Evolutionary conservation across 2,797 vertebrate species (phyloP).

Genomic region (Lepilemur ruficaudatus): DNA sequence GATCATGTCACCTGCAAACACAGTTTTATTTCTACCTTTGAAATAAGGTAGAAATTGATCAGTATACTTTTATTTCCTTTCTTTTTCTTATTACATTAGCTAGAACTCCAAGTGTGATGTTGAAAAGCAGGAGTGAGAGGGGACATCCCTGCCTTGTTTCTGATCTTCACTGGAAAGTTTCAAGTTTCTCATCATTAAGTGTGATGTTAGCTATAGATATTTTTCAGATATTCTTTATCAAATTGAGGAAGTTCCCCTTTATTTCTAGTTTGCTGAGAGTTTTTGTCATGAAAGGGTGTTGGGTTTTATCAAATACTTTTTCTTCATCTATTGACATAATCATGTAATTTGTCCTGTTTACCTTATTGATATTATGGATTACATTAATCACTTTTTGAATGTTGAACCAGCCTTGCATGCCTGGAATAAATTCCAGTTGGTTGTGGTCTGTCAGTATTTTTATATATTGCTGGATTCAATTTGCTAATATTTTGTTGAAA

Average conservation of each 20-base stretch:
- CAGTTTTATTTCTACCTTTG: not conserved
- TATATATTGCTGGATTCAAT: not conserved
- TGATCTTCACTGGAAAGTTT: not conserved
- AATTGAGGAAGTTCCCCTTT: not conserved
- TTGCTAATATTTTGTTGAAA: not conserved
- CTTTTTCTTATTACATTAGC: not conserved
- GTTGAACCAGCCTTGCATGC: not conserved
- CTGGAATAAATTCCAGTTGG: not conserved
- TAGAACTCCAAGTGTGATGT: not conserved
- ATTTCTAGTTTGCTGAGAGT: not conserved
- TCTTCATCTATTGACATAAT: not conserved
- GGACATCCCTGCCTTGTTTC: not conserved
- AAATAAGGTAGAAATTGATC: no score
- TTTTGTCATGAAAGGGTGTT: not conserved
- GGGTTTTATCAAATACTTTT: not conserved
- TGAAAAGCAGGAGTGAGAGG: not conserved
- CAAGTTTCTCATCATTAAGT: not conserved
- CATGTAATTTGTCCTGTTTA: not conserved
- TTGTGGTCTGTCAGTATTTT: not conserved
- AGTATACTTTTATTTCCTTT: not conserved
- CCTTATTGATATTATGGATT: not conserved
- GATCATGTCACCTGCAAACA: not conserved
- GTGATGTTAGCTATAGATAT: not conserved
- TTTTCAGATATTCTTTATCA: not conserved
- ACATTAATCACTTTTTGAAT: not conserved